Percentiles rank a stretch among this genome's conserved stretches.
Evolutionary conservation across 2,888 invertebrate genomes (phyloP).

Genomic region (Sympetrum striolatum): DNA sequence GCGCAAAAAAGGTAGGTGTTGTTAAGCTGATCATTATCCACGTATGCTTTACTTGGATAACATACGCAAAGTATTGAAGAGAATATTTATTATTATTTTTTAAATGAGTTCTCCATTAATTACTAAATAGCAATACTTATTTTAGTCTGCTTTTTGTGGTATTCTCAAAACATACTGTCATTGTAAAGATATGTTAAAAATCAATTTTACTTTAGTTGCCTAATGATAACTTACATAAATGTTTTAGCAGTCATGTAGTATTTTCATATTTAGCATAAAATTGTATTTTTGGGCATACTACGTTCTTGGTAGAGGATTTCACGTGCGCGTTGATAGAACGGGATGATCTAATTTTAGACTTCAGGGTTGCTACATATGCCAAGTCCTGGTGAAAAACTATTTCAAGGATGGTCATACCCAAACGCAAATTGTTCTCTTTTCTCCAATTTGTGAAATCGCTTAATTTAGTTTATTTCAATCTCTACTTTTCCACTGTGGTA

Average conservation of each 20-base stretch:
- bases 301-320: not conserved
- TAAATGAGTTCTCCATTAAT: not conserved
- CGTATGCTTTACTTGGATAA: not conserved
- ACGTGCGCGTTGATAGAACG: constrained; percentile 19
- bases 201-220: not conserved
- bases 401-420: constrained; percentile 4
- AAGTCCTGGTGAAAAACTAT: constrained; percentile 43
- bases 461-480: not conserved
- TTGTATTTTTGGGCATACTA: not conserved
- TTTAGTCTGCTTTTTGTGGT: not conserved
- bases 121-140: not conserved
- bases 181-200: not conserved
- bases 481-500: not conserved
- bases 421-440: not conserved
- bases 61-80: not conserved
- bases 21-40: not conserved
- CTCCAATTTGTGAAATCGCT: not conserved
- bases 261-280: not conserved
- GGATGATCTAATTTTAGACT: constrained; percentile 23
- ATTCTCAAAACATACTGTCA: not conserved
- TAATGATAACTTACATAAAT: too few species aligned
- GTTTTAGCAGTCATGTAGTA: too few species aligned
- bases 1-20: constrained; percentile 27
- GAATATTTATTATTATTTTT: not conserved
- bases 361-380: constrained; percentile 41